phyloP scores from a whole-genome alignment of 2,797 vertebrate species.

The Scleropages formosus region DNA sequence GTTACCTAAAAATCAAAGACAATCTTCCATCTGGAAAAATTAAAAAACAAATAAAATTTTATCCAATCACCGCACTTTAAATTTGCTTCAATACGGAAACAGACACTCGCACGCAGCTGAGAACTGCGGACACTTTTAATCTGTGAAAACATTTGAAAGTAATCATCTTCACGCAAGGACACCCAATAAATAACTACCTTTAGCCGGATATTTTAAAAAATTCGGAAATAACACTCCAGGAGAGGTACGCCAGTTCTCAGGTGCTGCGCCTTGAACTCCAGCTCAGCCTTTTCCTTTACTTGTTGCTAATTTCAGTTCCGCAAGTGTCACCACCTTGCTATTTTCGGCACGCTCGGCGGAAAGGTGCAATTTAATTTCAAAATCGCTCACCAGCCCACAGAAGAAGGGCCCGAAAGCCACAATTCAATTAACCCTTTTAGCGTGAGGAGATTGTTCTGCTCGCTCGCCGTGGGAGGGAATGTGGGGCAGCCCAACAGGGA shows the following conservation, averaged over 20 bases:
- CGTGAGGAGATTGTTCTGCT: slow-evolving; percentile 11
- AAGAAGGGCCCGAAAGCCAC: slow-evolving; percentile 22
- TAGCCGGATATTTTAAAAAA: background rate
- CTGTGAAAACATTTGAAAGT: background rate
- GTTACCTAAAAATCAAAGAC: too few species aligned
- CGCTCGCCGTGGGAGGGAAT: background rate
- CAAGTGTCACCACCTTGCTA: slow-evolving; percentile 4
- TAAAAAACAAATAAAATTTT: too few species aligned
- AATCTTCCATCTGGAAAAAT: too few species aligned
- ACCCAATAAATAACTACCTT: background rate
- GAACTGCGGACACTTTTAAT: too few species aligned
- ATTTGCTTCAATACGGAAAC: too few species aligned
- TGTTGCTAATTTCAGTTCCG: slow-evolving; percentile 25
- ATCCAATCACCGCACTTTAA: too few species aligned
- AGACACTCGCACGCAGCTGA: too few species aligned
- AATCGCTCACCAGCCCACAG: slow-evolving; percentile 11
- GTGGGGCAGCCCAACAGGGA: slow-evolving; percentile 22
- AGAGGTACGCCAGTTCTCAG: background rate
- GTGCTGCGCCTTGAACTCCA: background rate
- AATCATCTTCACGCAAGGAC: background rate
- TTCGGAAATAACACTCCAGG: background rate
- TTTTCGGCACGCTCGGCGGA: slow-evolving; percentile 12
- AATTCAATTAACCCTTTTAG: slow-evolving; percentile 29
- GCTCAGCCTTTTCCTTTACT: background rate
- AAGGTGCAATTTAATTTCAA: slow-evolving; percentile 22